These are phyloP conservation scores for Salvelinus sp. DNA, from an alignment of 2,113 vertebrate genomes.

Conservation along the genomic window DNA sequence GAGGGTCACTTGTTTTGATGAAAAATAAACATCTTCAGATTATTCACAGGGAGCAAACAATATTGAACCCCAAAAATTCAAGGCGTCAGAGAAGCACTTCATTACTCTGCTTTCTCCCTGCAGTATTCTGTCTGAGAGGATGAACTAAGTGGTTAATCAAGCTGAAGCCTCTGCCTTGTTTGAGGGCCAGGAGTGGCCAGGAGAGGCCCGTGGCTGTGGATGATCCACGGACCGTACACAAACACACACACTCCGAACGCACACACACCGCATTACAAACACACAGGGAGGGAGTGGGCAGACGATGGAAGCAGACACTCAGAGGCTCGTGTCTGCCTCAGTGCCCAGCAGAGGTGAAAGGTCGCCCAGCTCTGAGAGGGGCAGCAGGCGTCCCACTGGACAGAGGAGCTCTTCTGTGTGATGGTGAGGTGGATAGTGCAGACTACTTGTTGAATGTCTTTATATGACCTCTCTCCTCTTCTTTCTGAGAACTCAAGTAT, in stretches of 20 bases:
- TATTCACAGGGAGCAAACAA: conserved; percentile 60
- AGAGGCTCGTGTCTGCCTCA: neutral
- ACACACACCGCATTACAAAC: no score
- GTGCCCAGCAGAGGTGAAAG: conserved; percentile 6
- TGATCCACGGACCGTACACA: neutral
- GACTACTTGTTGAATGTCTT: neutral
- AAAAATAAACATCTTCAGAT: conserved; percentile 60
- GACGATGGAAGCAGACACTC: neutral
- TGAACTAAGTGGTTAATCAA: conserved; percentile 74
- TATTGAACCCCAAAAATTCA: conserved; percentile 60
- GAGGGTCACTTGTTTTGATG: conserved; percentile 67
- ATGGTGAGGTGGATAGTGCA: conserved; percentile 1
- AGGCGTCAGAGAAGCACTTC: conserved; percentile 66
- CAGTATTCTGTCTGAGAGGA: conserved; percentile 69
- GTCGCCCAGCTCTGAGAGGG: neutral
- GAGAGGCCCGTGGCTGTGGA: conserved; percentile 34
- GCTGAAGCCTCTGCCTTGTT: conserved; percentile 47
- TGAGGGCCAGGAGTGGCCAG: conserved; percentile 44
- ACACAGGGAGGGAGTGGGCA: neutral
- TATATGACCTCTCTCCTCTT: neutral
- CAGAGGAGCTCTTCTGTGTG: neutral
- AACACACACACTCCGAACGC: neutral
- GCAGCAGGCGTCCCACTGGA: neutral
- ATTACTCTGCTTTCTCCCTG: conserved; percentile 69
- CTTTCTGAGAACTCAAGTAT: neutral